Evolutionary conservation across 2,113 vertebrate species (phyloP).

Genomic region (Riparia riparia): DNA sequence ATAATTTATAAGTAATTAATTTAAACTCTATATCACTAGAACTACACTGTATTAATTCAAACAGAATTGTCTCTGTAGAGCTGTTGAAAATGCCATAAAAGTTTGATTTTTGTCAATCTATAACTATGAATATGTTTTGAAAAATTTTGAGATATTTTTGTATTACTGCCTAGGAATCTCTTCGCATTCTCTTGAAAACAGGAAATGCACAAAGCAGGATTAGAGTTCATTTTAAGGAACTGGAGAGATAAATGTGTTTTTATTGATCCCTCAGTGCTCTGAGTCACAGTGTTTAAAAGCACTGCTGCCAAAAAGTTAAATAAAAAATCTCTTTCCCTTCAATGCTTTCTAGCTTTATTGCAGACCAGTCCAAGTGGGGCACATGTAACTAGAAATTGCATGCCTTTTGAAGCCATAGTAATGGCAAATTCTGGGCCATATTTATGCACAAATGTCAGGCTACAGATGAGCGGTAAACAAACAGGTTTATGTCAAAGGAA

Average conservation of each 20-base stretch:
- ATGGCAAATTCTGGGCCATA: neutral
- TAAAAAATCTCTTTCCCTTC: neutral
- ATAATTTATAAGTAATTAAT: neutral
- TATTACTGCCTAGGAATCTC: neutral
- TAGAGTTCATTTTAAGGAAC: conserved; percentile 43
- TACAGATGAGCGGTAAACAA: neutral
- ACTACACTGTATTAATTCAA: neutral
- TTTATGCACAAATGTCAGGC: conserved; percentile 9
- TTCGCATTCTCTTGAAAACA: conserved; percentile 16
- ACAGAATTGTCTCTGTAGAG: neutral
- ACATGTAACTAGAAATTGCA: conserved; percentile 1
- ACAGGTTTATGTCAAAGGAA: neutral
- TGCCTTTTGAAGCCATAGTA: neutral
- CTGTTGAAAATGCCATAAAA: conserved; percentile 8
- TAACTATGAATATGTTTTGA: neutral
- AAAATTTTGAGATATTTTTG: neutral
- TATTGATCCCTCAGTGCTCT: conserved; percentile 51
- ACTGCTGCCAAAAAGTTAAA: conserved; percentile 19
- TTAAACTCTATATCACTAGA: neutral
- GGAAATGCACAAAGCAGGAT: conserved; percentile 22
- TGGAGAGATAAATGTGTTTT: conserved; percentile 57
- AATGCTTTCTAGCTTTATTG: conserved; percentile 34
- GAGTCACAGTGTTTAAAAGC: conserved; percentile 36
- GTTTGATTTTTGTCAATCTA: neutral
- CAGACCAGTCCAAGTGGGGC: neutral